Base-by-base conservation (phyloP, 2,113 vertebrate species). In the Charina bottae region DNA sequence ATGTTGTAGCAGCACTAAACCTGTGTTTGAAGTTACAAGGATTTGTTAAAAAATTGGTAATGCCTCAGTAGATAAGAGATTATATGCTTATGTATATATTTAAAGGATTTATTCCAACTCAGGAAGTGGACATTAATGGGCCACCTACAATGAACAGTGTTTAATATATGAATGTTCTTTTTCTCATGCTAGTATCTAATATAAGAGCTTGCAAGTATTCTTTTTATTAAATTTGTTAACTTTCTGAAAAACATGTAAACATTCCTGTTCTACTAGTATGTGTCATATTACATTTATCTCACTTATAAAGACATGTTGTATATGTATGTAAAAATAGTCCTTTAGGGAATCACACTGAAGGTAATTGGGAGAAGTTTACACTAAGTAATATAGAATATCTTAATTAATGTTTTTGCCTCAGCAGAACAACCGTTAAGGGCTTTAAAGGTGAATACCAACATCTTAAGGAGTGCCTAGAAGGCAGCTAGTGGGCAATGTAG, bases 11-110 rank as follows among this genome's bases (percentile, higher is more conserved):
- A 90, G 95, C 95, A 97, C 97, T 97, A 97, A 98, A 98, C 93
- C 96, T 95, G 97, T 98, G 98, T 98, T 98, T 98, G 98, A 98
- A 98, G 98, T 98, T 97, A 93, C 96, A 96, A 95, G 97, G 97
- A 98, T 98, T 98, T 97, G 97, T 97, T 97, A 98, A 98, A 98
- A 98, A 98, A 98, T 97, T 98, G 97, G 98, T 98, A 98, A 98
- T 98, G 97, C 97, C 96, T 98, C 97, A 98, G 98, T 92, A 98
- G 98, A 98, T 98, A 98, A 98, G 97, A 98, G 98, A 98, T 98
- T 98, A 98, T 97, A 97, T 96, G 95, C 96, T 97, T 97, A 97
- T 97, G 96, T 98, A 97, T 97, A 97, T 97, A 97, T 96, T 97
- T 95, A 96, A 96, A 96, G 97, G 98, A 98, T 98, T 98, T 98